Evolutionary conservation across 2,113 vertebrate species (phyloP).

Genomic region (Alexandromys fortis): DNA sequence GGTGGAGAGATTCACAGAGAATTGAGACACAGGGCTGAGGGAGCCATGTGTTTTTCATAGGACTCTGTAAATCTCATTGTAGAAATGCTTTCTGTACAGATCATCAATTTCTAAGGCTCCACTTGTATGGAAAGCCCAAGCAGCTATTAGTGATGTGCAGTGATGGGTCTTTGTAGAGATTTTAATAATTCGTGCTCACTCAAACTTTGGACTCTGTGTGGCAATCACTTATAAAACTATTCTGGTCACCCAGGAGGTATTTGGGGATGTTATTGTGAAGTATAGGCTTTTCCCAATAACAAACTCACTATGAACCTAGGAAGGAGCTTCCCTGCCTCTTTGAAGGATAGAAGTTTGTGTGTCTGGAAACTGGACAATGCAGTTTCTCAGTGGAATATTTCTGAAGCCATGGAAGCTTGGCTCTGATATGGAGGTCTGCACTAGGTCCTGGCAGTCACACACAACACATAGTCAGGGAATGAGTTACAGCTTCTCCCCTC

Average conservation of each 20-base stretch:
- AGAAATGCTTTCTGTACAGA: background rate
- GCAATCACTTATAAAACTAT: background rate
- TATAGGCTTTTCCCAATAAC: background rate
- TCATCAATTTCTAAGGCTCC: background rate
- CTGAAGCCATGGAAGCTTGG: background rate
- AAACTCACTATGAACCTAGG: background rate
- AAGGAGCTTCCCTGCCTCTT: background rate
- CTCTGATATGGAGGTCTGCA: background rate
- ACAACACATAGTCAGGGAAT: background rate
- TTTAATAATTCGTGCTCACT: background rate
- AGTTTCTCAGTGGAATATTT: background rate
- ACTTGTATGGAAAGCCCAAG: background rate
- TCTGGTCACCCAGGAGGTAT: background rate
- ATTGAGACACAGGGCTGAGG: background rate
- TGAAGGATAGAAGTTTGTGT: background rate
- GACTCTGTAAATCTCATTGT: background rate
- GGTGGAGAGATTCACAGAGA: background rate
- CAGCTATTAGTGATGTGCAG: background rate
- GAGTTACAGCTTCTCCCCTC: background rate
- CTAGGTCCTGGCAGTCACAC: background rate
- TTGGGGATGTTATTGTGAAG: background rate
- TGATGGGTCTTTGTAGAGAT: background rate
- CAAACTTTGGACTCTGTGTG: background rate
- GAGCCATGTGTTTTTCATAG: background rate
- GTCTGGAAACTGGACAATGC: background rate